Conservation (phyloP, 1,140 invertebrate genomes). For the Coelopa frigida region DNA sequence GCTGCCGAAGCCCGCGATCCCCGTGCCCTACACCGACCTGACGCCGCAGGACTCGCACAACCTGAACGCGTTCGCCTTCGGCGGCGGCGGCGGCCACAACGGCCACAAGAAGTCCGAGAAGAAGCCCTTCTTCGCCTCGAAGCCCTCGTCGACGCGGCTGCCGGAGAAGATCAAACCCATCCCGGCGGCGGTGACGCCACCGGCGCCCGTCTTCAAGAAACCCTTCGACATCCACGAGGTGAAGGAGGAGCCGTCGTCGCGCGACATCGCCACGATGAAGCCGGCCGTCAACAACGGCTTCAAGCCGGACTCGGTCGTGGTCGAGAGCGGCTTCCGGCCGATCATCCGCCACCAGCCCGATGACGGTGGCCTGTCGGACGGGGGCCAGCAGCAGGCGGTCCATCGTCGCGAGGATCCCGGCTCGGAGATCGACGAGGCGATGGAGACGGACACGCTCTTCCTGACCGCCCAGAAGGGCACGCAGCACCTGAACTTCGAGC, state of each 20-base stretch:
- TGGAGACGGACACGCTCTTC: slow-evolving; percentile 44
- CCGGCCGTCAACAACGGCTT: slow-evolving; percentile 66
- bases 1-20: slow-evolving; percentile 26
- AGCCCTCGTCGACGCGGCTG: background rate
- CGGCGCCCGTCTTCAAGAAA: slow-evolving; percentile 8
- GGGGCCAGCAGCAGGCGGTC: slow-evolving; percentile 45
- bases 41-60: slow-evolving; percentile 25
- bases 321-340: slow-evolving; percentile 75
- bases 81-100: no score
- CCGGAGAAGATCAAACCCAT: background rate
- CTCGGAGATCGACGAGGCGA: slow-evolving; percentile 47
- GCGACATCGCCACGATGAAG: slow-evolving; percentile 47
- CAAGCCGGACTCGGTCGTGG: slow-evolving; percentile 67
- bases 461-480: slow-evolving; percentile 40
- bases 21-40: slow-evolving; percentile 30
- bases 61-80: slow-evolving; percentile 6
- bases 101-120: slow-evolving; percentile 1
- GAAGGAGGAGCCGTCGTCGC: slow-evolving; percentile 45
- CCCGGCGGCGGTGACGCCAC: background rate
- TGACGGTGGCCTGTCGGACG: slow-evolving; percentile 40
- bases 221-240: slow-evolving; percentile 21
- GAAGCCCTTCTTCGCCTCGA: background rate
- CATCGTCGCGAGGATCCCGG: slow-evolving; percentile 48
- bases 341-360: slow-evolving; percentile 58
- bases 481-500: slow-evolving; percentile 57